Percentiles rank a stretch among this genome's conserved stretches.
These are phyloP conservation scores for Neogale vison DNA, from an alignment of 2,113 vertebrate species.

Conservation along the genomic window DNA sequence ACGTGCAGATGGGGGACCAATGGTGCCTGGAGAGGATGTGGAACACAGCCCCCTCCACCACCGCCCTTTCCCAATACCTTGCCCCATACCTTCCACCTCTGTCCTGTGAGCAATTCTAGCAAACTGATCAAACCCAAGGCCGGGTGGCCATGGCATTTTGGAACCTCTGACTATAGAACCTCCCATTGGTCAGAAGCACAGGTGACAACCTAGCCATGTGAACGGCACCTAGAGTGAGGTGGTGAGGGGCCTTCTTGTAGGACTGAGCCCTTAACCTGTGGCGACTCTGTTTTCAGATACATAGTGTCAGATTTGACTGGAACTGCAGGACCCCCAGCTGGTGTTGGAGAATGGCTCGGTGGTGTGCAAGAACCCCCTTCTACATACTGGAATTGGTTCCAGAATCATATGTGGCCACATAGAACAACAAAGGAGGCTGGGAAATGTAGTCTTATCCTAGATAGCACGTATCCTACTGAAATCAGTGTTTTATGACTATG, in stretches of 20 bases:
- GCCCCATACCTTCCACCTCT: neutral
- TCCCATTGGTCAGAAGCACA: neutral
- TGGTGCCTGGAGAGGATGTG: accelerated
- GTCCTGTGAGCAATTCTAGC: neutral
- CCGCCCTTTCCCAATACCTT: accelerated
- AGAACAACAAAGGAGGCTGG: neutral
- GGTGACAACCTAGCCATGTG: neutral
- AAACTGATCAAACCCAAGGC: neutral
- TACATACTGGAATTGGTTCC: neutral
- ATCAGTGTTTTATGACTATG: neutral
- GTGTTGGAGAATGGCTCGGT: neutral
- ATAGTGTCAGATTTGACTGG: neutral
- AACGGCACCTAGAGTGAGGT: neutral
- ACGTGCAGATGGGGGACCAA: accelerated
- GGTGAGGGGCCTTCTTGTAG: neutral
- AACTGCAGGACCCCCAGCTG: neutral
- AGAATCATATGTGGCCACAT: neutral
- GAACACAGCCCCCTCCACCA: neutral
- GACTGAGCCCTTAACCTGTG: neutral
- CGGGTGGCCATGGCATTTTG: neutral
- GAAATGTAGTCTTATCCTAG: neutral
- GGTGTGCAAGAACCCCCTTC: accelerated
- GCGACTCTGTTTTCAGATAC: neutral
- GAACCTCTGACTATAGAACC: neutral
- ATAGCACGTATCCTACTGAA: neutral